Base-by-base conservation (phyloP, 1,140 invertebrate species). In the Caenorhabditis tropicalis region DNA sequence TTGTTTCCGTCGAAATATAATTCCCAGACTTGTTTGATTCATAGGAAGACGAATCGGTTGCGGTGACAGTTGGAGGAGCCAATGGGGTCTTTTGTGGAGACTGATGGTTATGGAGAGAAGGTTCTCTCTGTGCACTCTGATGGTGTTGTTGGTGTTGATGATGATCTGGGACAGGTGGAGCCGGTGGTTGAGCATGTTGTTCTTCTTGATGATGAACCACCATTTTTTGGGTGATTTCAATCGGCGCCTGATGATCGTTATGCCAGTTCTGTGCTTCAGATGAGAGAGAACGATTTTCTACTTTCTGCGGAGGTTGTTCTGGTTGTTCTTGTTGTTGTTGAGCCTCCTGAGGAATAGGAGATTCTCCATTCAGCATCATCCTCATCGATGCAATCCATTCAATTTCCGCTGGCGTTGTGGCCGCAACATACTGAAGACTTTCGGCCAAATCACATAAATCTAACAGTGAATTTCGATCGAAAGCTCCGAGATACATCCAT, bases 221-320 rank as follows among this genome's bases (percentile, higher is more conserved):
- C 29, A 1, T 9, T 39, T 16, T 65, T n/a, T 65, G 33, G 19
- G 27, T 19, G 10, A 84, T 84, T 29, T 80, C 58, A 19, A 84
- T 56, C 4, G 83, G 83, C 1, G 70, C 83, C 21, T 84, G 83
- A 46, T 65, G 83, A n/a, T 84, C 79, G 15, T 46, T 74, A 24
- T 84, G 83, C 83, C 83, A 84, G 1, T 84, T 65, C 16, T 70
- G 48, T 19, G 83, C 83, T 58, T 84, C 83, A 29, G 53, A 46
- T 10, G 83, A 21, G 0, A 84, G 58, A 19, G 83, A 84, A n/a
- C 80, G 33, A 24, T 74, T 21, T 15, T 74, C 36, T 3, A 27
- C 21, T 33, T n/a, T n/a, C n/a, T n/a, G n/a, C n/a, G 39, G 15
- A 9, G 33, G 48, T n/a, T 19, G 53, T 82, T 24, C 29, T 4